phyloP scores from a whole-genome alignment of 2,888 invertebrate genomes.

The Hedya salicella region DNA sequence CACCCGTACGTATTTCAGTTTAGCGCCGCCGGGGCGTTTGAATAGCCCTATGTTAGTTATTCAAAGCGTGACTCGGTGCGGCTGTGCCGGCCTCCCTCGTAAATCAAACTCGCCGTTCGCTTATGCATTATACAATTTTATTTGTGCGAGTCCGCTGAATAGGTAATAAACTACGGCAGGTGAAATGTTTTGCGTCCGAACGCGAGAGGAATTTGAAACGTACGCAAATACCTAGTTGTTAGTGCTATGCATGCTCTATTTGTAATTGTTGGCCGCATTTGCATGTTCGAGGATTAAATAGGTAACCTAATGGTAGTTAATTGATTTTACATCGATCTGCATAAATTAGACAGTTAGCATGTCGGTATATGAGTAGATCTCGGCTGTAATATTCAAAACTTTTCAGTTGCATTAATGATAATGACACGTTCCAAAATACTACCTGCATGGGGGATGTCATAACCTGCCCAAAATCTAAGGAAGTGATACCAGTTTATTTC shows the following conservation, averaged over 20 bases:
- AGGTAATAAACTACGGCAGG: conserved; percentile 84
- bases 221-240: conserved; percentile 65
- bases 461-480: no score
- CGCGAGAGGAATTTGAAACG: conserved; percentile 74
- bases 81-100: conserved; percentile 69
- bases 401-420: no score
- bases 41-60: conserved; percentile 81
- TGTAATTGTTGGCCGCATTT: conserved; percentile 4
- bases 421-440: no score
- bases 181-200: conserved; percentile 76
- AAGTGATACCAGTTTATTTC: no score
- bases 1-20: conserved; percentile 30
- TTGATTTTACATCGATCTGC: neutral
- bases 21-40: conserved; percentile 56
- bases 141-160: conserved; percentile 84
- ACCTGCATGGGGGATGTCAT: no score
- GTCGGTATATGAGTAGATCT: neutral
- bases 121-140: conserved; percentile 86
- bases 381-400: neutral
- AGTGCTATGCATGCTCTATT: conserved; percentile 19
- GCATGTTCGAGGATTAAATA: conserved; percentile 5
- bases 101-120: conserved; percentile 85
- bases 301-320: neutral
- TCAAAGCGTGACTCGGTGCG: conserved; percentile 71
- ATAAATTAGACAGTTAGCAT: neutral